Base-by-base conservation (phyloP, 2,797 vertebrate species). In the Lepidocolaptes lacrymiger region DNA sequence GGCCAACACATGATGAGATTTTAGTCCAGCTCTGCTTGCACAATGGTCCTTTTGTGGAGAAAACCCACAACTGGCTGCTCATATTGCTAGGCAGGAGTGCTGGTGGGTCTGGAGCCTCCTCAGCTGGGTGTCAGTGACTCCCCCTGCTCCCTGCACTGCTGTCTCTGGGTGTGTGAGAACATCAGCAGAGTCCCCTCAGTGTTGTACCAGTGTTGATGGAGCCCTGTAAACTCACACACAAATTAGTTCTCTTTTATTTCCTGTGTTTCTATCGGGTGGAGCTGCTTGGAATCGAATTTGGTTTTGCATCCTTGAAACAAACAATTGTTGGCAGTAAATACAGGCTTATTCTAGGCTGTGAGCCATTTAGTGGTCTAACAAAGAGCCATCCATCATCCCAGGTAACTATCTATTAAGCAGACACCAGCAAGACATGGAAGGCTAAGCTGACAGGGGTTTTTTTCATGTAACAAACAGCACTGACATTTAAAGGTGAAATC, bases 381-480 rank as follows among this genome's bases (percentile, higher is more conserved):
- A 95, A 85, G 72, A 85, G 80, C 95, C 94, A 96, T 96, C 96
- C 51, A 72, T 94, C 77, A 52, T 96, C 77, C 88, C 84, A 95
- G 95, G 94, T 95, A 96, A 96, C 95, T 95, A 97, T 97, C 93
- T 96, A 96, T 96, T 97, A 96, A 96, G 94, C 95, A 97, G 94
- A 95, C 96, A 97, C 95, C 95, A 95, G 94, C 95, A 96, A 97
- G 96, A 96, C 93, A 83, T 94, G 94, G 96, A 97, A 84, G 95
- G 87, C 96, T 96, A 96, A 97, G 95, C 96, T 97, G 96, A 97
- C 96, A 96, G 95, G 95, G 83, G 63, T 0, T 85, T 95, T 94
- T 89, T 96, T 96, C 96, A 92, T 95, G 74, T 83, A 94, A 92
- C 80, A 93, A 76, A 95, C 95, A 96, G 54, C 83, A 92, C 79